Evolutionary conservation across 2,113 vertebrate genomes (phyloP), one percentile per base, ranked within the genome.

Genomic region (Strix aluco): DNA sequence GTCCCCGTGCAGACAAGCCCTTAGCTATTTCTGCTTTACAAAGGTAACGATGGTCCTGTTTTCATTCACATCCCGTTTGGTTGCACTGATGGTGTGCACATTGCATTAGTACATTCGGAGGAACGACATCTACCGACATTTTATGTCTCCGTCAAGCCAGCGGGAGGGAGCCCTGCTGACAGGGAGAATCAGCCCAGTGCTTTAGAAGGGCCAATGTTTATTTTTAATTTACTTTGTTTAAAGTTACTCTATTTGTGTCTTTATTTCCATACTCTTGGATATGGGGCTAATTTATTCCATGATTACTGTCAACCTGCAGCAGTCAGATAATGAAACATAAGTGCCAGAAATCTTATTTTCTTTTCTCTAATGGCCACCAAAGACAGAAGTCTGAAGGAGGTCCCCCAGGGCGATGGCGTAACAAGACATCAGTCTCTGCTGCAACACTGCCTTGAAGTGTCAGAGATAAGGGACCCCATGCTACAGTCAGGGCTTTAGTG

Each of bases 211-310:
- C 51, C 58, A 4, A 27, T 72, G 62, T 96, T 96, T 97, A 94
- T 84, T 97, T 97, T 96, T 97, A 66, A 95, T 97, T 97, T 97
- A 90, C 79, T 80, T 92, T 82, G 71, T 95, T 92, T 93, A 49
- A 96, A 89, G 89, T 96, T 92, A 88, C 73, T 88, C 81, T 95
- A 81, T 96, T 97, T 97, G 78, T 97, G 90, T 92, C 91, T 92
- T 97, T 97, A 94, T 97, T 98, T 98, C 97, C 94, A 88, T 78
- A 86, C 91, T 97, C 32, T 96, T 94, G 97, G 94, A 96, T 98
- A 86, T 78, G 81, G 95, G 90, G 75, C 87, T 98, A 95, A 98
- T 98, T 97, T 98, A 96, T 97, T 98, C 95, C 87, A 34, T 34
- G 81, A 90, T 96, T 97, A 94, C 93, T 96, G 88, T 97, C 97